phyloP scores from a whole-genome alignment of 2,888 invertebrate genomes.

The Phoenoteleia sp. region DNA sequence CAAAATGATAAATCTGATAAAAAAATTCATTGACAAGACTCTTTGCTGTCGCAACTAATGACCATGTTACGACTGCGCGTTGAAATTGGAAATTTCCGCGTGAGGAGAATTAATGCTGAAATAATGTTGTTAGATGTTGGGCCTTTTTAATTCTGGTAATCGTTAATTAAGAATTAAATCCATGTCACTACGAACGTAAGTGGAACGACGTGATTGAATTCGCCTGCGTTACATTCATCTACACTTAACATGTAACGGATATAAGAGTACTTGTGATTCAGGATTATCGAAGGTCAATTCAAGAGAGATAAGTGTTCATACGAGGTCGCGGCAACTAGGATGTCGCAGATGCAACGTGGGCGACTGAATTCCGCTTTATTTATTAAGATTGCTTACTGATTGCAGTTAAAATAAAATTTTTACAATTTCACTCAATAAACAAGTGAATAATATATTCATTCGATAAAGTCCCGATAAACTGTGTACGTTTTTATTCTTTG shows the following conservation, averaged over 20 bases:
- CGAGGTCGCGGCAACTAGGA: slow-evolving; percentile 67
- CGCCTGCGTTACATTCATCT: slow-evolving; percentile 42
- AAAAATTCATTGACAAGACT: not conserved
- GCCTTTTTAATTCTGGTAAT: too few species aligned
- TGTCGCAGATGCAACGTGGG: slow-evolving; percentile 52
- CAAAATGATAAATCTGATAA: not conserved
- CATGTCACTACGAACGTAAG: slow-evolving; percentile 34
- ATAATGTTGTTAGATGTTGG: slow-evolving; percentile 34
- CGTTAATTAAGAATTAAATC: slow-evolving; percentile 56
- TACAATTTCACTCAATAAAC: slow-evolving; percentile 43
- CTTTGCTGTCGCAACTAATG: slow-evolving; percentile 6
- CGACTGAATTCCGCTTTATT: slow-evolving; percentile 65
- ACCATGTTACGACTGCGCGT: too few species aligned
- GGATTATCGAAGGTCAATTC: slow-evolving; percentile 69
- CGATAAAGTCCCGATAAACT: slow-evolving; percentile 7
- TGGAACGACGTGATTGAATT: slow-evolving; percentile 56
- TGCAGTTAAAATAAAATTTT: slow-evolving; percentile 29
- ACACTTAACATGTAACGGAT: slow-evolving; percentile 37
- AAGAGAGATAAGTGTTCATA: slow-evolving; percentile 53
- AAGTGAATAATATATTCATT: slow-evolving; percentile 19
- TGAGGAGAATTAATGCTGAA: slow-evolving; percentile 22
- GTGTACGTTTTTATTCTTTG: not conserved
- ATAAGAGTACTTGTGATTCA: slow-evolving; percentile 53
- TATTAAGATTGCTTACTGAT: slow-evolving; percentile 62
- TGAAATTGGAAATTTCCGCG: not conserved